Base-by-base conservation (phyloP, 1,140 invertebrate genomes). In the Plodia interpunctella region DNA sequence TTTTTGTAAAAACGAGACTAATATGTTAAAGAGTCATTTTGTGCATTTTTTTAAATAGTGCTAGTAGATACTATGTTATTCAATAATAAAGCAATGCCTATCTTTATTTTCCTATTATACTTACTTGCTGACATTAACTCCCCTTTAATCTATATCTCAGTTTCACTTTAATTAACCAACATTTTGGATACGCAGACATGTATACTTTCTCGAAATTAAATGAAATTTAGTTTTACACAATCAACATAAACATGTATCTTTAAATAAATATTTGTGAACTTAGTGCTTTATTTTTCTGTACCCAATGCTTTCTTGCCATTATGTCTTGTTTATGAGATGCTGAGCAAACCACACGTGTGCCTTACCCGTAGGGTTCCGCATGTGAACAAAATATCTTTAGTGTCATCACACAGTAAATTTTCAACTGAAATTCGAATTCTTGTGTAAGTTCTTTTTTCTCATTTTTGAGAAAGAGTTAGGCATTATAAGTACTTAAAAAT, bases 301-400 rank as follows among this genome's bases (percentile, higher is more conserved):
- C 68, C 25, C 61, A 70, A 65, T 72, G 51, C 67, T 68, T 72
- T 58, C 55, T 28, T 55, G 55, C 61, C 67, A 70, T 70, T 72
- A 66, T 57, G 28, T 35, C 51, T 49, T 64, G 60, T 72, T 74
- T 72, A 67, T 74, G 66, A 38, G 19, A 56, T 56, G 62, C 63
- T 63, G 65, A 32, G 49, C 38, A 65, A 32, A 55, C 52, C 62
- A 49, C 63, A 38, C 15, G 6, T 4, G 32, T 25, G 38, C 32
- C 38, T 57, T 13, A 28, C 32, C 6, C n/a, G 20, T 13, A 51
- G 13, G 18, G 10, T 20, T 10, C 49, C 20, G 17, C 20, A 49
- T 5, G 49, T 49, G n/a, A n/a, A 51, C 49, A 51, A 6, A 25
- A 25, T 6, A 3, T 6, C 6, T 25, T 25, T 25, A 3, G 2